These are phyloP conservation scores for Hirtodrosophila duncani DNA, from an alignment of 2,888 invertebrate genomes.

Conservation along the genomic window DNA sequence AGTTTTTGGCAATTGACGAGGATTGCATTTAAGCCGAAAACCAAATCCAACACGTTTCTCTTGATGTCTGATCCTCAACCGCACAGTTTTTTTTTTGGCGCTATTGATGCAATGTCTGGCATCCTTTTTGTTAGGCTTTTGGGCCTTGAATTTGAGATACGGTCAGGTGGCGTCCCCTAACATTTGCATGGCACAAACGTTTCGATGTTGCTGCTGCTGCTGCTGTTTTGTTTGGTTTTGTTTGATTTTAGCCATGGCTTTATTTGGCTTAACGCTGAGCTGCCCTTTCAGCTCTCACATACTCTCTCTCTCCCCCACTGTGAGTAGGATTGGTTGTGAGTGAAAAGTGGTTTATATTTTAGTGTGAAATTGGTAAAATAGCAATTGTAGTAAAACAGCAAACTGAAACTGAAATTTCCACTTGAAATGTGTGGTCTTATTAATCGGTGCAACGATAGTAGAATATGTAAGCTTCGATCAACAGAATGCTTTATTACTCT, in stretches of 20 bases:
- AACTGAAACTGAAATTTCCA: no score
- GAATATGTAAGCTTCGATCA: no score
- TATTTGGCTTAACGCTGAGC: constrained; percentile 49
- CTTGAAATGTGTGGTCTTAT: no score
- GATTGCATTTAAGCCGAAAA: constrained; percentile 41
- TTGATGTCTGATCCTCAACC: constrained; percentile 14
- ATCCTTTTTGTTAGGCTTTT: no score
- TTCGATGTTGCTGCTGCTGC: constrained; percentile 19
- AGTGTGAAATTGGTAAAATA: constrained; percentile 16
- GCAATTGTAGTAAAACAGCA: no score
- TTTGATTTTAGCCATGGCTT: constrained; percentile 55
- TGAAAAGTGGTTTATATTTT: constrained; percentile 24
- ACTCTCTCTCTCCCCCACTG: neutral
- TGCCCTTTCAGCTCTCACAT: constrained; percentile 3
- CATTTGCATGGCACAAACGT: constrained; percentile 28
- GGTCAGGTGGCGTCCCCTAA: no score
- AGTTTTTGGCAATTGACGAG: constrained; percentile 46
- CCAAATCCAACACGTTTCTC: constrained; percentile 5
- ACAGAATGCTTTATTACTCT: no score
- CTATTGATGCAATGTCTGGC: no score
- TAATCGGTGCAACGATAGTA: no score
- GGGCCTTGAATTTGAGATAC: no score
- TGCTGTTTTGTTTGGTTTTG: constrained; percentile 28
- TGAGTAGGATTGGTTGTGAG: neutral
- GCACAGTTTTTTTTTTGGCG: constrained; percentile 13